phyloP scores from a whole-genome alignment of 2,113 vertebrate genomes.

The Spermophilus dauricus region DNA sequence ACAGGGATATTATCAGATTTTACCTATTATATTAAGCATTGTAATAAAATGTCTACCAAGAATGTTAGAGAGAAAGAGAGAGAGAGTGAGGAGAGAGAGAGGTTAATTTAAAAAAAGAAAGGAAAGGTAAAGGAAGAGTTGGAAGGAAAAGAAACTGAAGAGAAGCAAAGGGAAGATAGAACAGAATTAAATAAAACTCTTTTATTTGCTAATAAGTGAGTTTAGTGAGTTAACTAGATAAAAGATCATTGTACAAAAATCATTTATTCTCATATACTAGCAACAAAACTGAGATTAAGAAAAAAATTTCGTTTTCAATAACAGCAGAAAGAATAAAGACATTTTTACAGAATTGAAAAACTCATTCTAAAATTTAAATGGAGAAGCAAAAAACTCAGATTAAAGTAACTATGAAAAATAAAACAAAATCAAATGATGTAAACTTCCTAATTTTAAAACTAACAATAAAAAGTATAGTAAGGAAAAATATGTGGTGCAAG shows the following conservation, averaged over 20 bases:
- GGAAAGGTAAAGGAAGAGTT: not conserved
- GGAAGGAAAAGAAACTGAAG: not conserved
- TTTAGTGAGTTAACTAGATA: not conserved
- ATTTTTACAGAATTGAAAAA: slow-evolving; percentile 31
- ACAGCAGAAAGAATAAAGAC: not conserved
- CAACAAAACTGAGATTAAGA: slow-evolving; percentile 1
- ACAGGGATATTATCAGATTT: not conserved
- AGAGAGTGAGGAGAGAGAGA: not conserved
- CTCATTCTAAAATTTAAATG: slow-evolving; percentile 22
- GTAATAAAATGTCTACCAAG: not conserved
- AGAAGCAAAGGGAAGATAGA: not conserved
- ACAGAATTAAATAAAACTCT: slow-evolving; percentile 2
- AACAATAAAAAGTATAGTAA: not conserved
- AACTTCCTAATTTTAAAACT: not conserved
- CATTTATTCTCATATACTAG: not conserved
- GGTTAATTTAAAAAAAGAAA: not conserved
- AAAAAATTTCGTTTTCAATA: not conserved
- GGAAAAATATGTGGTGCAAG: not conserved
- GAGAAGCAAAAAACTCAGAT: not conserved
- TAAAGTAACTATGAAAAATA: slow-evolving; percentile 30
- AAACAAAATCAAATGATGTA: not conserved
- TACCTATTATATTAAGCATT: not conserved
- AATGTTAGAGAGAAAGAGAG: not conserved
- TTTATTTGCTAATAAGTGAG: slow-evolving; percentile 3
- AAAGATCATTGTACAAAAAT: not conserved